Base-by-base conservation (phyloP, 2,113 vertebrate genomes). In the human region DNA sequence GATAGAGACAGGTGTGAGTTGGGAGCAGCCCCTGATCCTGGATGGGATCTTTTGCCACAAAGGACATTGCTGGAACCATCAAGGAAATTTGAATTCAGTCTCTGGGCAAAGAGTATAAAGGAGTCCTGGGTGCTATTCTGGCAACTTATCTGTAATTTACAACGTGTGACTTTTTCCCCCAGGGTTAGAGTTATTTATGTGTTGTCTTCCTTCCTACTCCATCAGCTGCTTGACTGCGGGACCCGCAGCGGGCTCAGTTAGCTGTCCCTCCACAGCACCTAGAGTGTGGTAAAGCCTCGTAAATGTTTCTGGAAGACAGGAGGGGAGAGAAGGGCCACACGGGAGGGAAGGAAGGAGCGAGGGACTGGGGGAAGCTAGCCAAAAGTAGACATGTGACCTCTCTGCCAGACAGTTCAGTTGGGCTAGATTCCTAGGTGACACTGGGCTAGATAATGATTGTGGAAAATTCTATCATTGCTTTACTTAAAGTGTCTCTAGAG, bases 401-500 rank as follows among this genome's bases (percentile, higher is more conserved):
- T 83, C 61, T 66, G 93, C 95, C 93, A 97, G 64, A 76, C 83
- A 55, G 70, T 87, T 97, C 66, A 32, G 84, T 2, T 92, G 94
- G 95, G 90, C 93, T 90, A n/a, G n/a, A 20, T 86, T 97, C 72
- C 94, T 97, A 48, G 84, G 96, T 91, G 94, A 90, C 0, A 5
- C 81, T 86, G 93, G 70, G 59, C 84, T 93, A 30, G 32, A 80
- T 96, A 97, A 97, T 92, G 95, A 95, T 64, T 84, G 86, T 38
- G 35, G 80, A 97, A 95, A 96, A 97, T 94, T 85, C 97, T 94
- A 35, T 73, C 88, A 92, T 61, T 95, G 96, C 91, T 93, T 97
- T 92, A 85, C 93, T 88, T 96, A 96, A 97, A 97, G 95, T 38
- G 97, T 97, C 98, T 97, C 97, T 96, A 52, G 97, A 92, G 97